Evolutionary conservation across 2,113 vertebrate genomes (phyloP), one percentile per base, ranked within the genome.

Genomic region (Colistium nudipinnis): DNA sequence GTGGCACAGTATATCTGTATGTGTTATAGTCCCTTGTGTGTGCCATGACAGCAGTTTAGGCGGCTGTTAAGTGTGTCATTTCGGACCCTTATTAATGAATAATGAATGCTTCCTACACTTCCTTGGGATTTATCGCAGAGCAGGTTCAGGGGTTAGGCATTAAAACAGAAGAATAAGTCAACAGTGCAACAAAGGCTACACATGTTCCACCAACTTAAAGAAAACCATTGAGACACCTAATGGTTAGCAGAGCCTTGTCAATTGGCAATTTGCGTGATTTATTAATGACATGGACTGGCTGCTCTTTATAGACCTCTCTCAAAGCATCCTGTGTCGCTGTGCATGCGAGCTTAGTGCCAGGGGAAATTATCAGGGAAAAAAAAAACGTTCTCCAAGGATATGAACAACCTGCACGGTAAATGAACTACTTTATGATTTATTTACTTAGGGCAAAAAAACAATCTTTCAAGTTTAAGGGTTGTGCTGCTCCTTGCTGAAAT

Each of bases 31-130:
- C 16, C 33, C 38, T 53, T 28, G 19, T 53, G 38, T 56, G 28
- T 53, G 62, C 30, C 35, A 20, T 33, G 27, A 31, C 20, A 44
- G 47, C 0, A 6, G 14, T 45, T n/a, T 45, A 43, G 57, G 41
- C 54, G 47, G 43, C 57, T 72, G 39, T 49, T 38, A 73, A 59
- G 24, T 64, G 49, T 70, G 59, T 56, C 49, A 48, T 54, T 76
- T 55, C 71, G 62, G 78, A 84, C 43, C 55, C 43, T 52, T 78
- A 62, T 33, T 64, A 28, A 77, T 88, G 49, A 86, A 85, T 81
- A 60, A 70, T 83, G 60, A 6, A 80, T 78, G 62, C 51, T 66
- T 72, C 59, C 54, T 43, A 54, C 59, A 60, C 52, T 39, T 60
- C n/a, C n/a, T n/a, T n/a, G n/a, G n/a, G n/a, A n/a, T n/a, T n/a